Evolutionary conservation across 2,888 invertebrate genomes (phyloP).

Genomic region (Platycheirus rosarum): DNA sequence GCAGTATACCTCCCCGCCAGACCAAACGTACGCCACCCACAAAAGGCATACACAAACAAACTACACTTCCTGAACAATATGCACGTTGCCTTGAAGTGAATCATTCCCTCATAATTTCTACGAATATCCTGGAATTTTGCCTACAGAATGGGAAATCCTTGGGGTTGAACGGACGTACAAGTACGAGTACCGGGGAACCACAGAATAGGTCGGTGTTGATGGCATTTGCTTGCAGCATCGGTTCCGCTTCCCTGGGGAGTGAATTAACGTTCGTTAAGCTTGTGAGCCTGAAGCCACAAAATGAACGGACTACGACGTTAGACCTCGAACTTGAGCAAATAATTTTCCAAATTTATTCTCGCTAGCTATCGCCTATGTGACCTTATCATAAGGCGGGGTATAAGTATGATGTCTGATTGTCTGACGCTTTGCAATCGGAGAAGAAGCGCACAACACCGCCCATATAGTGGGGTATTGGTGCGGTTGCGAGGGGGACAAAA

Average conservation of each 20-base stretch:
- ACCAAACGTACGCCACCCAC: constrained; percentile 2
- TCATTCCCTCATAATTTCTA: constrained; percentile 70
- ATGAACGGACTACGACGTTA: constrained; percentile 70
- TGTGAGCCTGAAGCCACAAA: constrained; percentile 71
- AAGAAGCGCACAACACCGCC: constrained; percentile 1
- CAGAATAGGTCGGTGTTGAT: constrained; percentile 39
- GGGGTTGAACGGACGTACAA: constrained; percentile 1
- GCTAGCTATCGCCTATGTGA: constrained; percentile 48
- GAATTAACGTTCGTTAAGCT: constrained; percentile 74
- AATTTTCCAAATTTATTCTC: constrained; percentile 70
- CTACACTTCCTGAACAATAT: constrained; percentile 52
- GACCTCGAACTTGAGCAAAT: constrained; percentile 74
- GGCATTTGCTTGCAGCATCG: constrained; percentile 45
- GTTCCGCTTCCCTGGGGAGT: constrained; percentile 61
- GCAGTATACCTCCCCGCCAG: constrained; percentile 40
- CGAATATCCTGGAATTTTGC: constrained; percentile 57
- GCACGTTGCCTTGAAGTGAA: constrained; percentile 60
- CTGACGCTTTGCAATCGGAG: constrained; percentile 30
- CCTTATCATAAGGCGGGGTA: constrained; percentile 26
- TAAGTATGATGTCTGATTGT: constrained; percentile 60
- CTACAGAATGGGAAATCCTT: constrained; percentile 35
- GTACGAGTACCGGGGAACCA: background rate
- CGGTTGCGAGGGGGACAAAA: no score
- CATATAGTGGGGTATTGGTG: no score
- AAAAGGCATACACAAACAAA: constrained; percentile 8